A percentile compares a stretch with the other conserved stretches of the same genome.
These are phyloP conservation scores for Anolis sagrei DNA, from an alignment of 2,113 vertebrate species.

Conservation along the genomic window DNA sequence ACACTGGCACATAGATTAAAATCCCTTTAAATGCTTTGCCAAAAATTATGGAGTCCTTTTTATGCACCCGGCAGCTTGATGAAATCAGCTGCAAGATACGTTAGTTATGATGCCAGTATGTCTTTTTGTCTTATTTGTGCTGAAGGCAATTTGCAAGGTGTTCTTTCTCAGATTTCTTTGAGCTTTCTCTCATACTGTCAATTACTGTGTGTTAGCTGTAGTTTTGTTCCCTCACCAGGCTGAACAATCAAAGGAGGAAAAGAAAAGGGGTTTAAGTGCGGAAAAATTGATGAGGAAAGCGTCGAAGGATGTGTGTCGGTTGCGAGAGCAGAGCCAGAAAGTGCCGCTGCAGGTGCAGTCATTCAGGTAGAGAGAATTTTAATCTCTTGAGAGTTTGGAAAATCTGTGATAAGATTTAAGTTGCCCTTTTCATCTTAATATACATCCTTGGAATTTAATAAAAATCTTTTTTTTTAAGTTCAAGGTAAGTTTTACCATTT, in stretches of 20 bases:
- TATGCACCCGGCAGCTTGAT: neutral
- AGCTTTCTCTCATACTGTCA: neutral
- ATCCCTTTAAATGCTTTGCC: neutral
- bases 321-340: conserved; percentile 86
- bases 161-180: neutral
- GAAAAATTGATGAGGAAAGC: conserved; percentile 85
- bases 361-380: conserved; percentile 77
- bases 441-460: neutral
- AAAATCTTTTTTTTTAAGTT: neutral
- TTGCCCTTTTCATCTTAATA: neutral
- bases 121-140: neutral
- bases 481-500: neutral
- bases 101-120: neutral
- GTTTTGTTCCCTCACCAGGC: conserved; percentile 69
- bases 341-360: conserved; percentile 86
- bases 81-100: neutral
- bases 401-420: neutral
- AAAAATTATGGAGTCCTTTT: neutral
- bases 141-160: conserved; percentile 15
- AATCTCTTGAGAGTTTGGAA: neutral
- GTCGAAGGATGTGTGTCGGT: conserved; percentile 84
- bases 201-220: neutral
- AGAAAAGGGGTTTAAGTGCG: conserved; percentile 79
- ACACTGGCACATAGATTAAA: neutral
- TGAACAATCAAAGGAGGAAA: conserved; percentile 83